phyloP scores from a whole-genome alignment of 2,888 invertebrate genomes.

The Cyclophora punctaria region DNA sequence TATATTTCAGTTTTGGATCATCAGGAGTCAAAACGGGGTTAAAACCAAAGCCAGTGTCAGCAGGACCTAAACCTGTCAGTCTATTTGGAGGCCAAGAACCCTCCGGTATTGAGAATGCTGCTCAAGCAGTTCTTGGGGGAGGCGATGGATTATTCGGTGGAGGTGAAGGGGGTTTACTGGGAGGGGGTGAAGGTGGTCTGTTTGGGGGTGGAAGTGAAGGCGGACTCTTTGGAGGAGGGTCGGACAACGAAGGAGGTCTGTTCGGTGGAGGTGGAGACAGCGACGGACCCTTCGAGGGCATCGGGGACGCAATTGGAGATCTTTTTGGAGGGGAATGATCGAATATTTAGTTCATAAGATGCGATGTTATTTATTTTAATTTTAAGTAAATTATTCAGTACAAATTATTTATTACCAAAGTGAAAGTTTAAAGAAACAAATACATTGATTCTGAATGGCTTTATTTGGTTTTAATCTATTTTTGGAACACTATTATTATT shows the following conservation, averaged over 20 bases:
- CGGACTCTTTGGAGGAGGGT: conserved; percentile 42
- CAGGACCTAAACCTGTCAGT: conserved; percentile 55
- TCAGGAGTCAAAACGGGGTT: conserved; percentile 62
- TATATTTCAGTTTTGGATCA: conserved; percentile 49
- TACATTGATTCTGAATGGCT: no score
- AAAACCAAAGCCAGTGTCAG: conserved; percentile 58
- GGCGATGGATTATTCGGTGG: conserved; percentile 22
- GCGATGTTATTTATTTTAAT: conserved; percentile 16
- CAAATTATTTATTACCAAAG: neutral
- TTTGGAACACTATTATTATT: conserved; percentile 1
- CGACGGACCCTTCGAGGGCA: conserved; percentile 48
- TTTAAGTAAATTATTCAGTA: neutral
- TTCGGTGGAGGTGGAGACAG: conserved; percentile 11
- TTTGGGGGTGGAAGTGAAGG: conserved; percentile 29
- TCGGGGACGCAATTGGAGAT: conserved; percentile 60
- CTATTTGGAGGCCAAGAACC: conserved; percentile 48
- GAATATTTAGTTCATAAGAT: conserved; percentile 10
- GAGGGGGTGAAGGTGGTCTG: conserved; percentile 22
- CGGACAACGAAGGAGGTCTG: conserved; percentile 13
- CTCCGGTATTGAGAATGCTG: conserved; percentile 43
- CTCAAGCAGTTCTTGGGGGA: conserved; percentile 32
- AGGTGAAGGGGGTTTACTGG: conserved; percentile 15
- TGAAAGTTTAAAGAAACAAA: no score
- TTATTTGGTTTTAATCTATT: no score
- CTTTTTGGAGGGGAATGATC: conserved; percentile 10